Conservation (phyloP, 2,888 invertebrate species). For the Drosophila planitibia region DNA sequence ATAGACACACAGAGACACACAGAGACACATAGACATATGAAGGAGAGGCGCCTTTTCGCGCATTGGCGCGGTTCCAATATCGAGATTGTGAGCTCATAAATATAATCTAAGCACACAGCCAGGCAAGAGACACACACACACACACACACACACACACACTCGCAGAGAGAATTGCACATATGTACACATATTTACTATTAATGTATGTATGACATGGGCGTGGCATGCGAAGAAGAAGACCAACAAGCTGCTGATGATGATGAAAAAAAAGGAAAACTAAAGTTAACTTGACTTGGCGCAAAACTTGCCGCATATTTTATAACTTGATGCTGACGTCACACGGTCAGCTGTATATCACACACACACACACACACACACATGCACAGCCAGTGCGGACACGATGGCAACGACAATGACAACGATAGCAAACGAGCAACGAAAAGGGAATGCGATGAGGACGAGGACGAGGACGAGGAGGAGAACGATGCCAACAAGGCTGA, state of each 20-base stretch:
- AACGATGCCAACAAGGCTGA: conserved; percentile 23
- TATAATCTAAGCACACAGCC: conserved; percentile 43
- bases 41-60: conserved; percentile 6
- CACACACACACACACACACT: conserved; percentile 2
- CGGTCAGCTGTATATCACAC: conserved; percentile 38
- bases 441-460: conserved; percentile 35
- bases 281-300: conserved; percentile 48
- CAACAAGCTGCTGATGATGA: conserved; percentile 5
- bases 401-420: conserved; percentile 43
- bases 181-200: conserved; percentile 17
- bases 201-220: conserved; percentile 61
- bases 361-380: conserved; percentile 21
- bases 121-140: conserved; percentile 2
- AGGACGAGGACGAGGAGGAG: conserved; percentile 6
- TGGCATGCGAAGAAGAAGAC: conserved; percentile 50
- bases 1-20: not conserved
- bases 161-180: conserved; percentile 1
- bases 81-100: conserved; percentile 45
- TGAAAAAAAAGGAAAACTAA: conserved; percentile 31
- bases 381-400: conserved; percentile 30
- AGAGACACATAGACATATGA: not conserved
- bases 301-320: conserved; percentile 76
- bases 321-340: conserved; percentile 68
- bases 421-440: conserved; percentile 9
- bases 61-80: conserved; percentile 19